Base-by-base conservation (phyloP, 2,797 vertebrate species). In the Notolabrus celidotus region DNA sequence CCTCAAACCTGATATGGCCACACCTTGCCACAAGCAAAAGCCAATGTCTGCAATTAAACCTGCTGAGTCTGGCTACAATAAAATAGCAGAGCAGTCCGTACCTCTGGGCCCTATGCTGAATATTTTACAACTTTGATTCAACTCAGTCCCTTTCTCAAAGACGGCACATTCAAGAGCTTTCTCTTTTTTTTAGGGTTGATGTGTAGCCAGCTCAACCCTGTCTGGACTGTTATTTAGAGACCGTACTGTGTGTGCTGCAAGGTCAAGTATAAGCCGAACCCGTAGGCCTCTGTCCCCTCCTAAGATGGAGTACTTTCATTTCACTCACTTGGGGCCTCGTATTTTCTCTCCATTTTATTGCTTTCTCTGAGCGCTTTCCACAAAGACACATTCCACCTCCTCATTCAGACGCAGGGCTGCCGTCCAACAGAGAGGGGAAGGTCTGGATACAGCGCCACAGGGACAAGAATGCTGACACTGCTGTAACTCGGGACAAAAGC, bases 291-390 rank as follows among this genome's bases (percentile, higher is more conserved):
- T 51, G 38, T 82, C 87, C 80, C 75, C 63, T 80, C 75, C 67
- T 70, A 89, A 92, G 89, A 93, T 88, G 81, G 87, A 93, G 84
- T 78, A 78, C 88, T 90, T 92, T 92, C 87, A 91, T 92, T 93
- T 90, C 82, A 86, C 76, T 86, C 77, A 89, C 84, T 87, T 46
- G 78, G 77, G 89, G 90, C 86, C 82, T 89, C 80, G 78, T 91
- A 91, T 90, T 90, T 91, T 91, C 86, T 87, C 85, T 82, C 82
- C 74, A 69, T 89, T 91, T 92, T 92, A 93, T 91, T 92, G 88
- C 89, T 83, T 84, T 90, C 79, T 86, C 82, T 74, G 69, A 89
- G 86, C 77, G 64, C 77, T 84, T 90, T 89, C 84, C 86, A 88
- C 84, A 90, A 88, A 91, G 91, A 91, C 82, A 88, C 87, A 90